Base-by-base conservation (phyloP, 2,113 vertebrate species). In the Haemorhous mexicanus region DNA sequence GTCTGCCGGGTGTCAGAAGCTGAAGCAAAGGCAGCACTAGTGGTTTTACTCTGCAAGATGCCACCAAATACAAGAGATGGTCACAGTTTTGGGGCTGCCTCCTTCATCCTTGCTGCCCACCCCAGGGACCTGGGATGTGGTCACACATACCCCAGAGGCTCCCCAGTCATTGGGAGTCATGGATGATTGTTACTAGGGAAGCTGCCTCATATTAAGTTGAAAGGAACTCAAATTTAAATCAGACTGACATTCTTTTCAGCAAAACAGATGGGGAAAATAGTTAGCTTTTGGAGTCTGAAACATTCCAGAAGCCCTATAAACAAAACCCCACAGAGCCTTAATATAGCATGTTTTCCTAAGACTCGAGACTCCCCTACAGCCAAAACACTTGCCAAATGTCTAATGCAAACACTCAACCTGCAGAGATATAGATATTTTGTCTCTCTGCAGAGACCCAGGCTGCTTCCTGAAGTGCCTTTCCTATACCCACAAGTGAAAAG, bases 241-340 rank as follows among this genome's bases (percentile, higher is more conserved):
- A 58, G 28, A 80, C 16, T 26, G 4, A 61, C 33, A 17, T 6
- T 67, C 67, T 70, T 81, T 88, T 88, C 79, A 79, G 44, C 19
- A 70, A 93, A 94, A 66, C 22, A 77, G 30, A 24, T 17, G 68
- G 13, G 35, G 18, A 83, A 89, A 88, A 94, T 33, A 76, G 20
- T 35, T 37, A 37, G 6, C 21, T 7, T 68, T 84, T 50, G 41
- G 72, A 94, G 75, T 62, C 47, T 84, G 35, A 95, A 95, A 92
- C 62, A 39, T n/a, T 94, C 27, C 43, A 81, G 39, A 90, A 94
- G 64, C 55, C 17, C 63, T 41, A 35, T 41, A 73, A 95, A 91
- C 47, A 62, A 94, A 96, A 81, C 5, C 46, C 37, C 49, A 77
- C 2, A 1, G 22, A 94, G 32, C 33, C 49, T 91, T 87, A 53